These are phyloP conservation scores for Acanthurus leucopareius DNA, from an alignment of 2,797 vertebrate genomes.

Conservation along the genomic window DNA sequence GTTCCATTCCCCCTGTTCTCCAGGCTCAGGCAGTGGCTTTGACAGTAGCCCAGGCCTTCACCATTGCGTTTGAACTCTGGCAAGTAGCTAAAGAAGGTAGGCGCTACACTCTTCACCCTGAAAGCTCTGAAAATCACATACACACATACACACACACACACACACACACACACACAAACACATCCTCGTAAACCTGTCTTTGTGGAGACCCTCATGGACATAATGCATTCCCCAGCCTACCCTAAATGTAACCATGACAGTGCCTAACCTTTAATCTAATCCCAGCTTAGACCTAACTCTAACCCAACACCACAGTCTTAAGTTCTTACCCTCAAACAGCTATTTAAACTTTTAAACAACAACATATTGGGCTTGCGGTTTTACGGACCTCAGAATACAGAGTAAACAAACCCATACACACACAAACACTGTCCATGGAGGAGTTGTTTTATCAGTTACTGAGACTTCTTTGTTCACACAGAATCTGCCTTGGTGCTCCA, in stretches of 20 bases:
- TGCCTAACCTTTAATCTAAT: no score
- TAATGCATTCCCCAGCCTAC: no score
- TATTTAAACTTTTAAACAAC: no score
- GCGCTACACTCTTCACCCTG: constrained; percentile 17
- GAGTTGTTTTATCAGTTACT: constrained; percentile 26
- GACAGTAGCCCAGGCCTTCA: constrained; percentile 96
- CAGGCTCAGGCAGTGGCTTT: constrained; percentile 96
- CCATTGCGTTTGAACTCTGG: constrained; percentile 95
- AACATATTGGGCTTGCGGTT: no score
- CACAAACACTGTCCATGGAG: neutral
- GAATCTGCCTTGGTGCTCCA: constrained; percentile 13
- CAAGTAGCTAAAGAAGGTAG: constrained; percentile 94
- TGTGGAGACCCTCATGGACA: no score
- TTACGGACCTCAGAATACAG: no score
- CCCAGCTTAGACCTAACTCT: no score
- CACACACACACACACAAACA: constrained; percentile 3
- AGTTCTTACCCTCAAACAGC: no score
- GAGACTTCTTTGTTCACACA: constrained; percentile 8
- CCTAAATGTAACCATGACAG: no score
- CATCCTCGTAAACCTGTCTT: no score
- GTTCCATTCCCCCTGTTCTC: neutral
- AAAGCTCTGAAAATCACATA: constrained; percentile 20
- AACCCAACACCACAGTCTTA: no score
- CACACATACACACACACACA: neutral
- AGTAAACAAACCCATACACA: no score